These are phyloP conservation scores for Ectropis grisescens DNA, from an alignment of 1,140 invertebrate species.

Conservation along the genomic window DNA sequence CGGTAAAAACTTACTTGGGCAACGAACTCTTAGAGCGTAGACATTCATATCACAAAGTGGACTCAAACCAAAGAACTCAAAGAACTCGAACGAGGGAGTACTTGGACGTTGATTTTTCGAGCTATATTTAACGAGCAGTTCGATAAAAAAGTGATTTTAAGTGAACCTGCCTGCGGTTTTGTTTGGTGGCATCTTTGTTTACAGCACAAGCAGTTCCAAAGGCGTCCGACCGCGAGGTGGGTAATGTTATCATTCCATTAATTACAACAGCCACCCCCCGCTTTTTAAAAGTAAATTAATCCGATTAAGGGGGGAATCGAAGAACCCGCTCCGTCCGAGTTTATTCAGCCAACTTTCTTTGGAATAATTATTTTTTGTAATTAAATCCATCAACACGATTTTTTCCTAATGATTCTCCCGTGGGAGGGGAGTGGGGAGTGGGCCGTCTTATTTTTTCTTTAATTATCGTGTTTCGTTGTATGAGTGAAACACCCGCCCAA, in stretches of 20 bases:
- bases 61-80: too few relatives aligned
- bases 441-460: too few relatives aligned
- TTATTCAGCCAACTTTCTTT: constrained; percentile 66
- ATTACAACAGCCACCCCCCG: constrained; percentile 63
- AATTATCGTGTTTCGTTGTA: constrained; percentile 1
- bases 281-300: constrained; percentile 70
- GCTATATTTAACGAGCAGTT: too few relatives aligned
- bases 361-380: constrained; percentile 69
- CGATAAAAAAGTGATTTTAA: too few relatives aligned
- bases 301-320: constrained; percentile 66
- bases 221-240: constrained; percentile 51
- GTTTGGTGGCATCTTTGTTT: too few relatives aligned
- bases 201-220: constrained; percentile 11
- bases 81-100: too few relatives aligned
- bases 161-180: too few relatives aligned
- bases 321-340: constrained; percentile 64
- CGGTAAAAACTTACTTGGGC: too few relatives aligned
- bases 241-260: constrained; percentile 69
- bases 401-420: constrained; percentile 68
- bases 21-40: too few relatives aligned
- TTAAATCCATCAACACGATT: constrained; percentile 70
- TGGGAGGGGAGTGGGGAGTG: constrained; percentile 31
- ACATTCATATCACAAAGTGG: too few relatives aligned
- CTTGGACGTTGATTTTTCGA: too few relatives aligned
- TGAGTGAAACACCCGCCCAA: too few relatives aligned